Conservation (phyloP, 1,140 invertebrate genomes). For the Zaprionus inermis region DNA sequence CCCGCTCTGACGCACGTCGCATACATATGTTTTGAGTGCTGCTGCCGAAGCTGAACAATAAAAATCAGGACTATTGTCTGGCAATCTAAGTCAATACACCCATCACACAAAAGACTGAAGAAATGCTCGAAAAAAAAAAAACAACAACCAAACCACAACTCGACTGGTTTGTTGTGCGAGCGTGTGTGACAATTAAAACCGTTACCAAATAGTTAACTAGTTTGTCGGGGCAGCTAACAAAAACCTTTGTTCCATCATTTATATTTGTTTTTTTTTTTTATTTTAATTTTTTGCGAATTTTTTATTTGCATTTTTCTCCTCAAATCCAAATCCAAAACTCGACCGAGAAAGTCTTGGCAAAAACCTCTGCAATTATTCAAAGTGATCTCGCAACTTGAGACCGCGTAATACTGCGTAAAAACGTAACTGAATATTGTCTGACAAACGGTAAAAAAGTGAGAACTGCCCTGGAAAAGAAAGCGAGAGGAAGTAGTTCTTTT, state of each 20-base stretch:
- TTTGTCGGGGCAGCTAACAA: constrained; percentile 25
- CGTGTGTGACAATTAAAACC: constrained; percentile 58
- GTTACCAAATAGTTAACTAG: constrained; percentile 63
- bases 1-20: not conserved
- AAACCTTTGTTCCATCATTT: constrained; percentile 45
- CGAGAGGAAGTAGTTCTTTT: too few species aligned
- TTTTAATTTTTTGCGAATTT: constrained; percentile 2
- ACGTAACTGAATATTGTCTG: not conserved
- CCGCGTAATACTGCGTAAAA: constrained; percentile 16
- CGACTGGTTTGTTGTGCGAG: not conserved
- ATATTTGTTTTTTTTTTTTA: constrained; percentile 37
- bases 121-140: constrained; percentile 14
- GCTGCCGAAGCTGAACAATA: constrained; percentile 45
- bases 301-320: constrained; percentile 23
- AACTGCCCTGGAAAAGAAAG: not conserved
- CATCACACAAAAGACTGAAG: constrained; percentile 36
- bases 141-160: constrained; percentile 13
- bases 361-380: constrained; percentile 19
- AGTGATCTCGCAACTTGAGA: constrained; percentile 27
- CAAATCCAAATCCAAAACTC: constrained; percentile 8
- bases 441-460: not conserved
- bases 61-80: constrained; percentile 75
- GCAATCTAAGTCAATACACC: constrained; percentile 69
- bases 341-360: constrained; percentile 5
- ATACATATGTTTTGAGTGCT: constrained; percentile 6